These are phyloP conservation scores for Callitettix versicolor DNA, from an alignment of 1,140 invertebrate genomes.

Conservation along the genomic window DNA sequence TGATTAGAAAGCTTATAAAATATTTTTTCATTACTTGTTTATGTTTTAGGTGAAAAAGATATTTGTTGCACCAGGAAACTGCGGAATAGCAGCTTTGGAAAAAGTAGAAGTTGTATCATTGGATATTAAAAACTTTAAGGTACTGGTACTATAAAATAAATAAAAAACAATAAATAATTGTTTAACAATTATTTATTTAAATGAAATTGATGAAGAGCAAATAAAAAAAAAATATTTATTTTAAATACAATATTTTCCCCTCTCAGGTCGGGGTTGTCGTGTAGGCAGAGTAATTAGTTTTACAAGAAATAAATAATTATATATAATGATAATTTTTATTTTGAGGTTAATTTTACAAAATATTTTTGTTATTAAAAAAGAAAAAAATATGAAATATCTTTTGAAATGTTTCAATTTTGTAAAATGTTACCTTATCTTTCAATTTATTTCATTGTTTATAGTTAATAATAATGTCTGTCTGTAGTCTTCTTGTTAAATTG, in stretches of 20 bases:
- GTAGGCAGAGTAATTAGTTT: no score
- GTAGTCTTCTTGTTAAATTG: no score
- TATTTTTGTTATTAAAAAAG: background rate
- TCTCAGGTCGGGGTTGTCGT: no score
- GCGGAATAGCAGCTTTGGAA: conserved; percentile 56
- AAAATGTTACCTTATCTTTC: no score
- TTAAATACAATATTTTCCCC: background rate
- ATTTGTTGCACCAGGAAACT: conserved; percentile 82
- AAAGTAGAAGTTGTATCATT: conserved; percentile 54
- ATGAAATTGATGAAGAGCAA: background rate
- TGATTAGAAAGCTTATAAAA: no score
- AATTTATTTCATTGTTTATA: no score
- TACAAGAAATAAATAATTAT: no score
- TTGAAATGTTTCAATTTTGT: no score
- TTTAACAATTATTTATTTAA: background rate
- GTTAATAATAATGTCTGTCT: no score
- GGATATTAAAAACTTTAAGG: conserved; percentile 55
- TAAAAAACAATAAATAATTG: background rate
- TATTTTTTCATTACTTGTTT: no score
- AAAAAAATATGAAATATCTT: background rate
- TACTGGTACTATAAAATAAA: no score
- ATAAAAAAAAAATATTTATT: background rate
- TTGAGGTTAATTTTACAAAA: background rate
- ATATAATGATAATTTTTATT: no score
- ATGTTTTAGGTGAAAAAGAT: conserved; percentile 54